Percentiles rank a stretch among this genome's conserved stretches.
These are phyloP conservation scores for Ceratothoa steindachneri DNA, from an alignment of 2,888 invertebrate species.

Conservation along the genomic window DNA sequence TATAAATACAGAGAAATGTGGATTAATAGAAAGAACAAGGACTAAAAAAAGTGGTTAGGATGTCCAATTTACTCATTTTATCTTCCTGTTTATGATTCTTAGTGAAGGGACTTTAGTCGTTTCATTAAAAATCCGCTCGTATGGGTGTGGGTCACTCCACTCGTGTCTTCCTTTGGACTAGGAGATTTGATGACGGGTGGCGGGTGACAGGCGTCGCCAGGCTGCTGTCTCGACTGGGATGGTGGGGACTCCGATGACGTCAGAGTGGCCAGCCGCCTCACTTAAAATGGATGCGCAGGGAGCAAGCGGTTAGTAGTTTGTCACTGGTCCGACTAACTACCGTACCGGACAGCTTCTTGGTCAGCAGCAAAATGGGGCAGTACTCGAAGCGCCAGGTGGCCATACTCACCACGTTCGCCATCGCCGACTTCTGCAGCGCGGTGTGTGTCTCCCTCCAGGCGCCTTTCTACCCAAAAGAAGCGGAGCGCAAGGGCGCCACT, in stretches of 20 bases:
- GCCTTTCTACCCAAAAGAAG: conserved; percentile 80
- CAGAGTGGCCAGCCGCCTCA: not conserved
- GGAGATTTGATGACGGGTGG: too few relatives aligned
- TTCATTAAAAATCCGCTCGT: too few relatives aligned
- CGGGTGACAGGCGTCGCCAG: too few relatives aligned
- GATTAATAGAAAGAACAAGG: too few relatives aligned
- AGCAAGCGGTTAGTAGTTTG: not conserved
- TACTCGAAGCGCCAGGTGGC: conserved; percentile 64
- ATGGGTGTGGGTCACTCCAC: too few relatives aligned
- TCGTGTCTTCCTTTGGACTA: too few relatives aligned
- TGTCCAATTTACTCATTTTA: too few relatives aligned
- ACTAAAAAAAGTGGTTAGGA: too few relatives aligned
- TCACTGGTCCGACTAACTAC: not conserved
- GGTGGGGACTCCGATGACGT: not conserved
- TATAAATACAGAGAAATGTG: too few relatives aligned
- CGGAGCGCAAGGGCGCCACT: conserved; percentile 76
- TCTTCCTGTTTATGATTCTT: too few relatives aligned
- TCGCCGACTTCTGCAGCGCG: conserved; percentile 78
- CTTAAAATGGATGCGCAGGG: not conserved
- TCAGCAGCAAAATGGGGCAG: not conserved
- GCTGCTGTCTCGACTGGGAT: not conserved
- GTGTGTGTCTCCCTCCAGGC: conserved; percentile 79
- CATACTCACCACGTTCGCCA: conserved; percentile 70
- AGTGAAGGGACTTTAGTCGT: too few relatives aligned
- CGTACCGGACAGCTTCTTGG: not conserved